phyloP scores from a whole-genome alignment of 2,113 vertebrate species.

The Hassar affinis region DNA sequence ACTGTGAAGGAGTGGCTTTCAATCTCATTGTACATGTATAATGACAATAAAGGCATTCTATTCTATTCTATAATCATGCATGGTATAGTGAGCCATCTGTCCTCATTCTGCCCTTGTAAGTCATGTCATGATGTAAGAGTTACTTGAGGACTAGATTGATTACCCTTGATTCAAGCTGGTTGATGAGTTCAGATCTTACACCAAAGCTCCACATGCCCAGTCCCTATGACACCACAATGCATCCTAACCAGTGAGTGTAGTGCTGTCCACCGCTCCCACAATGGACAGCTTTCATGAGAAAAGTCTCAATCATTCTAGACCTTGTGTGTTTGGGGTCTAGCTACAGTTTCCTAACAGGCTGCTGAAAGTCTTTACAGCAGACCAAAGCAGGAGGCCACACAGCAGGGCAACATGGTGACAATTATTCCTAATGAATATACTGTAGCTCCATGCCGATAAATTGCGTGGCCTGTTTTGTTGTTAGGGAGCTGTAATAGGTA shows the following conservation, averaged over 20 bases:
- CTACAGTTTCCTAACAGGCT: neutral
- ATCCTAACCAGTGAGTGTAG: neutral
- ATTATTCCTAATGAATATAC: neutral
- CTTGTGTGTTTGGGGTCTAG: neutral
- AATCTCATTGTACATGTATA: no score
- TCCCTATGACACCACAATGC: neutral
- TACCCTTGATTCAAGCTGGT: neutral
- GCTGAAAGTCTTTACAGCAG: neutral
- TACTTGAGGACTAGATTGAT: no score
- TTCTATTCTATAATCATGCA: no score
- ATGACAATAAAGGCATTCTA: no score
- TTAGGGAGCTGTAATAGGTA: neutral
- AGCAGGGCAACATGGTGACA: neutral
- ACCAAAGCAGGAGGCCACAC: neutral
- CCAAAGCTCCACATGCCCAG: neutral
- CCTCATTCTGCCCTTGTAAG: no score
- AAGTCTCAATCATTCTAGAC: neutral
- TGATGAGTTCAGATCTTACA: neutral
- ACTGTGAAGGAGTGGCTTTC: no score
- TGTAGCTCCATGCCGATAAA: neutral
- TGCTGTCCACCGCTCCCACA: neutral
- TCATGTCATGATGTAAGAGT: no score
- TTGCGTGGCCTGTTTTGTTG: neutral
- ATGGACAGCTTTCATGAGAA: neutral
- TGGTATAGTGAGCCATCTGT: no score